Evolutionary conservation across 2,888 invertebrate genomes (phyloP), one percentile per base, ranked within the genome.

Genomic region (Biston stratarius): DNA sequence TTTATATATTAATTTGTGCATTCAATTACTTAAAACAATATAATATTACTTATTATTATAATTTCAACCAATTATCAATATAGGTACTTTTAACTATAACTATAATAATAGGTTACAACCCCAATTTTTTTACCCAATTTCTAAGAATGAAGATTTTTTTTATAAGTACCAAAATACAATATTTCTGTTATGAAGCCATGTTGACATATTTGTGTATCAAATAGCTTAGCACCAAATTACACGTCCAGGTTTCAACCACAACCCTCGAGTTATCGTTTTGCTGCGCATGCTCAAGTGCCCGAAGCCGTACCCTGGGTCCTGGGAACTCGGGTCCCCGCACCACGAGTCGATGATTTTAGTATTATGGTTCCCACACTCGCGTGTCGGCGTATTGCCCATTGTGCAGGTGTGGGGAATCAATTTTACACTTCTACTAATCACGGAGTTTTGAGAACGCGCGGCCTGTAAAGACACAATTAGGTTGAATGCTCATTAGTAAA

Each of bases 381-480:
- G 51, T 47, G 15, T 15, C 33, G 48, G 42, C 52, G 58, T 69
- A 66, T 68, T 61, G 63, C 59, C 65, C 69, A 72, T 72, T 74
- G 70, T 72, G 68, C 67, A 64, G 64, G 66, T 72, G 72, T 62
- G 68, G 51, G 61, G 64, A 70, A 68, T 59, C 64, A 53, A 67
- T 66, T 65, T 62, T 60, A 70, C 61, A 62, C 68, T 71, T 68
- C 73, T 56, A 61, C 57, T 62, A 67, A 73, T 68, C 59, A 61
- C 12, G 52, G 51, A 53, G 57, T 61, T 67, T 65, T 67, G 64
- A 71, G 67, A 69, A 70, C n/a, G 40, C 14, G 15, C 36, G 14
- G 1, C 11, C 47, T 47, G 49, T 44, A 44, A 47, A 24, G 34
- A 38, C 45, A 11, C 24, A 48, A 56, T 38, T 14, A 9, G 12